A percentile compares a stretch with the other conserved stretches of the same genome.
phyloP scores from a whole-genome alignment of 2,797 vertebrate species.

The Poecile montanus region DNA sequence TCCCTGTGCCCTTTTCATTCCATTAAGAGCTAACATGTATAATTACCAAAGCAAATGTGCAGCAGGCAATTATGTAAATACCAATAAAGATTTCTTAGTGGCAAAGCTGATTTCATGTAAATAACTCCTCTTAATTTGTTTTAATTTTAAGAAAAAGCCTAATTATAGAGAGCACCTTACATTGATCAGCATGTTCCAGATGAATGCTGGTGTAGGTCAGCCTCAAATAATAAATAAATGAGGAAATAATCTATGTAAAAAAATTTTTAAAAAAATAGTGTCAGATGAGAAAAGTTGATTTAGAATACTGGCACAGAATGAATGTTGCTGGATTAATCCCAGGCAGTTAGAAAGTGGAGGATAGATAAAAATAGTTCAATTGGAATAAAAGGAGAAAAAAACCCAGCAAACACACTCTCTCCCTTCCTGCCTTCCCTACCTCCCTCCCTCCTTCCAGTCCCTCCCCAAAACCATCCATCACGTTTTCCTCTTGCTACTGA shows the following conservation, averaged over 20 bases:
- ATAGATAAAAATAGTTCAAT: neutral
- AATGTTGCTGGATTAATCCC: neutral
- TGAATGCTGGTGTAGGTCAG: neutral
- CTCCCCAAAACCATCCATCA: neutral
- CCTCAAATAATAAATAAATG: neutral
- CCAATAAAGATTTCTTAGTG: slow-evolving; percentile 34
- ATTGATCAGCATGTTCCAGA: neutral
- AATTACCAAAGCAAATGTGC: slow-evolving; percentile 41
- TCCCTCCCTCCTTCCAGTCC: neutral
- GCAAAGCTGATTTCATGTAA: slow-evolving; percentile 38
- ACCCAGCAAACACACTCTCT: fast-evolving
- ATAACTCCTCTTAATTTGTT: slow-evolving; percentile 44
- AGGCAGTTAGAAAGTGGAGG: neutral
- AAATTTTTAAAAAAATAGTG: neutral
- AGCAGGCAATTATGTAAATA: slow-evolving; percentile 51
- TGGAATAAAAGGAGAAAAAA: neutral
- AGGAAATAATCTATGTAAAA: neutral
- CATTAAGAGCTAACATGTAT: neutral
- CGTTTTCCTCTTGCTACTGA: neutral
- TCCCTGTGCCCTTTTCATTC: slow-evolving; percentile 29
- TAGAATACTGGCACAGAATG: neutral
- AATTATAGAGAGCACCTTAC: neutral
- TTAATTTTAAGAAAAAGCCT: slow-evolving; percentile 22
- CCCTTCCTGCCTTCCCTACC: neutral
- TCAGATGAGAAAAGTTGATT: neutral